Evolutionary conservation across 2,113 vertebrate genomes (phyloP), one percentile per base, ranked within the genome.

Genomic region (Paracanthobrama guichenoti): DNA sequence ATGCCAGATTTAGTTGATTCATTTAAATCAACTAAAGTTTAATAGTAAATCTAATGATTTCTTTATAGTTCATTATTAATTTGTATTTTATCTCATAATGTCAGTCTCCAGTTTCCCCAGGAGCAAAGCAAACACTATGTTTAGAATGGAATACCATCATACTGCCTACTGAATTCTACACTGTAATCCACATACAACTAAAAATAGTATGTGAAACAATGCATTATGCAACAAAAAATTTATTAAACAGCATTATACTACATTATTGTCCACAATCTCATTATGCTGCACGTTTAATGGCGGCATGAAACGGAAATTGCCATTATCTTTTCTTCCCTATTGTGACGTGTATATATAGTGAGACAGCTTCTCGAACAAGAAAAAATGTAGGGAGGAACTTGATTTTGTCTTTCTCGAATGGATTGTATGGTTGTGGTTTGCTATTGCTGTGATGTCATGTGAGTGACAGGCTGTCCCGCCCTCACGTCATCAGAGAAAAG

Each of bases 231-330:
- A 35, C 9, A 24, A 44, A 10, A 48, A 48, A 44, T 48, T 24
- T 24, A 44, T 79, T 26, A 48, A 24, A 79, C 20, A 59, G 22
- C 22, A 59, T 57, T 39, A 20, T 16, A 10, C 12, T 59, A 13
- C 53, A 42, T 57, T 42, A 11, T 12, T 48, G 3, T 28, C 59
- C 8, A 48, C 26, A 16, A 79, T 16, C 24, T 42, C 42, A 28
- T 64, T 18, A 11, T 46, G 39, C 13, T 79, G 78, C 22, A 64
- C 46, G 57, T 64, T 79, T 79, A 12, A 26, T 78, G 53, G 13
- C 3, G 2, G 18, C 18, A 22, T 55, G 18, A 20, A 53, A 53
- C 1, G 6, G 16, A 55, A 55, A 18, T 20, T 8, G 6, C 50
- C 50, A 55, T 55, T 22, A 22, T 16, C 53, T 55, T 55, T 55